Evolutionary conservation across 1,140 invertebrate species (phyloP).

Genomic region (Drosophila orosa): DNA sequence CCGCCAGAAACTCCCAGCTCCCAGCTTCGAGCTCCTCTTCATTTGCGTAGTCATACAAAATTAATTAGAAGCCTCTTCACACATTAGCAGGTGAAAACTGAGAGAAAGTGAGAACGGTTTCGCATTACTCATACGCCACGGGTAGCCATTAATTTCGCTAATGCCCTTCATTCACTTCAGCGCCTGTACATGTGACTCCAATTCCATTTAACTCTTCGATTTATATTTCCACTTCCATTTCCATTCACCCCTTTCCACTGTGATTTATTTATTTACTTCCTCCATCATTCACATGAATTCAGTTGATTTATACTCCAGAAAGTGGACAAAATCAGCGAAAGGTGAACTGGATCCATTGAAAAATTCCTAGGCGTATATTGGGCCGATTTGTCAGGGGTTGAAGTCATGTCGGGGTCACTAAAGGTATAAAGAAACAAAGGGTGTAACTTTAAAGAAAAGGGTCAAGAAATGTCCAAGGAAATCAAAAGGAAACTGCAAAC

Average conservation of each 20-base stretch:
- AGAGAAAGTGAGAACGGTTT: constrained; percentile 6
- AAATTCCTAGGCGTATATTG: constrained; percentile 2
- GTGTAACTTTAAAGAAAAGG: background rate
- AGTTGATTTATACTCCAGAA: constrained; percentile 25
- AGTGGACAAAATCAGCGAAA: background rate
- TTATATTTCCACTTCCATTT: background rate
- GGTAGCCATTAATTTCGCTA: constrained; percentile 30
- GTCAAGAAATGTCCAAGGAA: background rate
- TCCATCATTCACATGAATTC: background rate
- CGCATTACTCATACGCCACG: constrained; percentile 33
- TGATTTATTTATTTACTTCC: constrained; percentile 19
- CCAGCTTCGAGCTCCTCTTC: background rate
- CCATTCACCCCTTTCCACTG: background rate
- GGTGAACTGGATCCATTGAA: background rate
- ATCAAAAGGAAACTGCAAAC: background rate
- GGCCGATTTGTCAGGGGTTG: background rate
- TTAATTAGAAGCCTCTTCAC: constrained; percentile 44
- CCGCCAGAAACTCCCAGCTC: constrained; percentile 2
- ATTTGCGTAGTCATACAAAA: constrained; percentile 55
- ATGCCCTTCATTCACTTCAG: constrained; percentile 2
- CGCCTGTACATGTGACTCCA: background rate
- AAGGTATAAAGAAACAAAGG: background rate
- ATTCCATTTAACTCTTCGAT: background rate
- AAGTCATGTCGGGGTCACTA: background rate
- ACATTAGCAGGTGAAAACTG: constrained; percentile 36